phyloP scores from a whole-genome alignment of 2,113 vertebrate species.

The Perca flavescens region DNA sequence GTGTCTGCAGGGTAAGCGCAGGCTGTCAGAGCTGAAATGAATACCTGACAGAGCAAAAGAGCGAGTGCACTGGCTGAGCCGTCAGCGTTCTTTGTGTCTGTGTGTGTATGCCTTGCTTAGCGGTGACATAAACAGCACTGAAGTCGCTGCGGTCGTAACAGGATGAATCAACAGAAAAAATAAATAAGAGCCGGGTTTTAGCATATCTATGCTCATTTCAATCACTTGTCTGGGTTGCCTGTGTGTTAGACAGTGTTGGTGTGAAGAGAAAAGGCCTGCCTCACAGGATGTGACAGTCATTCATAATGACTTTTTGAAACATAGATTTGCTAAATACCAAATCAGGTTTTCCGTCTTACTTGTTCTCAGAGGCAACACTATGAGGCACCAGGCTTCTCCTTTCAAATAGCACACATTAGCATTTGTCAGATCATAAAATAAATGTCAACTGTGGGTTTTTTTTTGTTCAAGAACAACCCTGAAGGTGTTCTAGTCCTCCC shows the following conservation, averaged over 20 bases:
- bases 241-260: not conserved
- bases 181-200: constrained; percentile 39
- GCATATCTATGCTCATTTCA: constrained; percentile 34
- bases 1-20: constrained; percentile 72
- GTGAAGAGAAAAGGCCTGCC: constrained; percentile 1
- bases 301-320: not conserved
- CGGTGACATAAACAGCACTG: constrained; percentile 54
- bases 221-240: constrained; percentile 23
- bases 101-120: constrained; percentile 46
- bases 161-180: constrained; percentile 59
- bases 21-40: constrained; percentile 77
- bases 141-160: constrained; percentile 27
- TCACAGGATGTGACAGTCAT: not conserved
- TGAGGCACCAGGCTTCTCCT: not conserved
- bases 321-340: not conserved
- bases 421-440: not conserved
- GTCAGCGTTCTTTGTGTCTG: constrained; percentile 66
- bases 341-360: not conserved
- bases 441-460: constrained; percentile 1
- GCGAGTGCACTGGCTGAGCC: constrained; percentile 65
- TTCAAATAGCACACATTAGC: not conserved
- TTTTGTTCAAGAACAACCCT: constrained; percentile 3
- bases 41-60: constrained; percentile 78
- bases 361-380: not conserved
- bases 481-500: constrained; percentile 5